These are phyloP conservation scores for Garra rufa DNA, from an alignment of 2,113 vertebrate genomes.

Conservation along the genomic window DNA sequence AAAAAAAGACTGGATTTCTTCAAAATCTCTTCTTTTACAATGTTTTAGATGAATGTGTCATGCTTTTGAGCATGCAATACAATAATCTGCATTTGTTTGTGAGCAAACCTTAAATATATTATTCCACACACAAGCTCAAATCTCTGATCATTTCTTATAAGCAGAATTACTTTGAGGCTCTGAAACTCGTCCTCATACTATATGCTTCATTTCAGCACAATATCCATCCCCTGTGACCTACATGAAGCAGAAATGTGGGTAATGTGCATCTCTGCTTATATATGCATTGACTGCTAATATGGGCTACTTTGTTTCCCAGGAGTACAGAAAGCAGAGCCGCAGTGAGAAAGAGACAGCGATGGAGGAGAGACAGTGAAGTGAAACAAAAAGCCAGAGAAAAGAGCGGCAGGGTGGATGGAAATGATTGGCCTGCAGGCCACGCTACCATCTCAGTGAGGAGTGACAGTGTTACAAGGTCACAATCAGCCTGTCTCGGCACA, in stretches of 20 bases:
- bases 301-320: constrained; percentile 3
- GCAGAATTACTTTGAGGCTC: background rate
- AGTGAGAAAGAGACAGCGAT: background rate
- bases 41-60: background rate
- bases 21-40: background rate
- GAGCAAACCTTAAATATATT: background rate
- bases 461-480: constrained; percentile 28
- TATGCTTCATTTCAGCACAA: background rate
- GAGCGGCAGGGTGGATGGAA: constrained; percentile 18
- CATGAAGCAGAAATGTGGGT: constrained; percentile 12
- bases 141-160: background rate
- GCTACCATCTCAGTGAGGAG: background rate
- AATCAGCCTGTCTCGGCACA: background rate
- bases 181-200: background rate
- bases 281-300: background rate
- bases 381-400: background rate
- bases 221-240: constrained; percentile 15
- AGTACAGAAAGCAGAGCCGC: constrained; percentile 19
- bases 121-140: background rate
- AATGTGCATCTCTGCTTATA: background rate
- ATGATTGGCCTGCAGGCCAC: constrained; percentile 13
- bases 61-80: background rate
- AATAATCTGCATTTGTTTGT: background rate
- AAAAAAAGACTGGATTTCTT: too few relatives aligned
- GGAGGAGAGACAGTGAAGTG: background rate